phyloP scores from a whole-genome alignment of 2,797 vertebrate species.

The Rhabdomys pumilio region DNA sequence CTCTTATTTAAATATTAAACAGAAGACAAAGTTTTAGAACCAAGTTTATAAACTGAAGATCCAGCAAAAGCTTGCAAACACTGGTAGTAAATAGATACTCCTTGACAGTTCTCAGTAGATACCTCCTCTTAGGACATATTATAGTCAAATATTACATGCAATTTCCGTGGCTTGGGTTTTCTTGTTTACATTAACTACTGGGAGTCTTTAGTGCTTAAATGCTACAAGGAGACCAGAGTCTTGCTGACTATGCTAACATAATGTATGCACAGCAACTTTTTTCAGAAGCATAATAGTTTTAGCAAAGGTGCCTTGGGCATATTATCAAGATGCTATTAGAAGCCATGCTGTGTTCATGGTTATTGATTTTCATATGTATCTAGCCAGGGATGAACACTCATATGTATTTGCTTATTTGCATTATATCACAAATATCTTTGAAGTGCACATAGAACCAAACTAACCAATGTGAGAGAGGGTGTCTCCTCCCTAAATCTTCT shows the following conservation, averaged over 20 bases:
- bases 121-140: conserved; percentile 83
- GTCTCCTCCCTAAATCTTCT: background rate
- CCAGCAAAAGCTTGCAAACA: conserved; percentile 69
- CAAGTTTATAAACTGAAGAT: conserved; percentile 65
- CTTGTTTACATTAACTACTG: conserved; percentile 84
- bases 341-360: conserved; percentile 79
- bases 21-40: conserved; percentile 64
- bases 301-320: conserved; percentile 79
- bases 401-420: conserved; percentile 75
- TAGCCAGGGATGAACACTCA: conserved; percentile 63
- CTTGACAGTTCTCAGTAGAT: conserved; percentile 80
- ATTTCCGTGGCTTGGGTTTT: conserved; percentile 83
- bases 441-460: conserved; percentile 14
- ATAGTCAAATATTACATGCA: conserved; percentile 84
- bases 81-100: conserved; percentile 68
- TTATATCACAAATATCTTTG: conserved; percentile 54
- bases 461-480: background rate
- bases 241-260: conserved; percentile 84
- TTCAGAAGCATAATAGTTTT: conserved; percentile 78
- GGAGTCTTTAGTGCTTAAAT: conserved; percentile 86
- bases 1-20: conserved; percentile 52
- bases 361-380: conserved; percentile 77
- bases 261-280: conserved; percentile 83
- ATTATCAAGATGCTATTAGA: conserved; percentile 83
- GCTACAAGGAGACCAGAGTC: conserved; percentile 81